Base-by-base conservation (phyloP, 1,140 invertebrate genomes). In the Maconellicoccus hirsutus region DNA sequence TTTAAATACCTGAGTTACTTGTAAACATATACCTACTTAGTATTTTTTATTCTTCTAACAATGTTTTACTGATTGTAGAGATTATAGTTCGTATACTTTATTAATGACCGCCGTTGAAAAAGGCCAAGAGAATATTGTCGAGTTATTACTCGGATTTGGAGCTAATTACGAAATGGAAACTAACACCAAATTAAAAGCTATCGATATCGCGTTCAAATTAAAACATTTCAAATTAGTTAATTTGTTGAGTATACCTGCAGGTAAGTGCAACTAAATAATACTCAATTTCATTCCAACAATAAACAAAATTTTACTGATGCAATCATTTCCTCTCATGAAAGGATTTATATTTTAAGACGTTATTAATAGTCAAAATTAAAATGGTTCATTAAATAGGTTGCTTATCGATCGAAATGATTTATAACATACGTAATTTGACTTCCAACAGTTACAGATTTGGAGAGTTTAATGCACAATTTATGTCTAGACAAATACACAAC, bases 61-160 rank as follows among this genome's bases (percentile, higher is more conserved):
- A 42, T 42, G n/a, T n/a, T n/a, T n/a, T n/a, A n/a, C n/a, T n/a
- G n/a, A n/a, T n/a, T 19, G 10, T 4, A 66, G 61, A 66, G 61
- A 66, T 23, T 66, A 66, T 25, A 23, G 25, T 25, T 66, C 61
- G 8, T 66, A 16, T 66, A 66, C 61, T 4, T 10, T 66, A 23
- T 66, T 66, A 26, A 66, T 66, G 61, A 66, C 61, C 3, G 61
- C 61, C 10, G 61, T 66, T 22, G 8, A 66, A 23, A 3, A 66
- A 25, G 61, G 22, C 2, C 22, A 26, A 25, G 61, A 66, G 22
- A 26, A 66, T 66, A 14, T 66, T 14, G 61, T 66, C 7, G 61
- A 23, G 21, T 66, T 66, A 26, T 66, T 66, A 26, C 25, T 66
- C 22, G 61, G 22, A 25, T 66, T 66, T 25, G 61, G 61, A 66